Evolutionary conservation across 1,140 invertebrate species (phyloP), one percentile per base, ranked within the genome.

Genomic region (Pseudomyrmex pallidus): DNA sequence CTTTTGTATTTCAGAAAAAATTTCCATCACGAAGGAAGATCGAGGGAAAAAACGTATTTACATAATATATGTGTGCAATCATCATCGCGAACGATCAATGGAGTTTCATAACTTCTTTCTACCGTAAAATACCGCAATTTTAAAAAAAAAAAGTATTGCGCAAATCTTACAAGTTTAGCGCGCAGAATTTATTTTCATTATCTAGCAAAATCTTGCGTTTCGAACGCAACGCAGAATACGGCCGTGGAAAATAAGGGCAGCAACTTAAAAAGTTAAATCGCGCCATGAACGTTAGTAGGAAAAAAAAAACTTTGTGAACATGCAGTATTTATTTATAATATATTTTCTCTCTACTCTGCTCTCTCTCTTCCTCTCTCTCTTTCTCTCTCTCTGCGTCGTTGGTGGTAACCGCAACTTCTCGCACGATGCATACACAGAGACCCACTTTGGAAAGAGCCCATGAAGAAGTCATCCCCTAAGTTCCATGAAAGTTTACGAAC

Each of bases 401-500:
- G 35, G 35, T 35, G 35, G 54, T 46, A 70, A 82, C 66, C 76
- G 56, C 61, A 68, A 12, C 67, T 13, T 74, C 59, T 15, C 46
- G 17, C 25, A n/a, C 62, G 54, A 66, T 46, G 63, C 57, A 74
- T 63, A 82, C 66, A 74, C 83, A 66, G 57, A 17, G 57, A 56
- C 10, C 22, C 17, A 20, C 72, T 62, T 10, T 52, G 4, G 56
- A 48, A 61, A 64, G n/a, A 62, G 52, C 10, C 74, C 59, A 64
- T 83, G 85, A 85, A 82, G 64, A 87, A 87, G 85, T 87, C 85
- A 48, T 59, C 59, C 15, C 20, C 48, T 72, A 77, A 85, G 84
- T 85, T 83, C 82, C 62, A 77, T 83, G 67, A 85, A 87, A 85
- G 73, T 87, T 85, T 74, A 77, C 66, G 25, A 87, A 87, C 64